Base-by-base conservation (phyloP, 2,113 vertebrate genomes). In the Micronycteris hirsuta region DNA sequence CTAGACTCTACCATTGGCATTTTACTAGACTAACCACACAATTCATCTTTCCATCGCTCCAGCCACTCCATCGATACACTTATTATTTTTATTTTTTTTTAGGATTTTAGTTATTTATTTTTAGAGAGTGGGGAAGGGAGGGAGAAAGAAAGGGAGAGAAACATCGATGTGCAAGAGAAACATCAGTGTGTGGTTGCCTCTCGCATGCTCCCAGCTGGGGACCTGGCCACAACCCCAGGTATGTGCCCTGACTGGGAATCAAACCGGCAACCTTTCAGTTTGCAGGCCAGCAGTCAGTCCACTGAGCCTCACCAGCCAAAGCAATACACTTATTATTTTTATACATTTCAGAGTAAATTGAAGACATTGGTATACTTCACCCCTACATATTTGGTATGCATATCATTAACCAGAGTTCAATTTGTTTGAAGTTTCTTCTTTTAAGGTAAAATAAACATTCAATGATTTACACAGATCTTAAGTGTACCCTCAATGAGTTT, bases 381-480 rank as follows among this genome's bases (percentile, higher is more conserved):
- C 19, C 22, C 14, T 89, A 87, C 80, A 93, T 20, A 92, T 56
- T 80, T 54, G 47, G 45, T 26, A 70, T 83, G 12, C 20, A 17
- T 84, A 54, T 65, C 6, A 84, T 76, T 94, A 93, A 84, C 49
- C 36, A 93, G 31, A 95, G 43, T 80, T 89, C n/a, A 61, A 33
- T 95, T 88, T 93, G 31, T 85, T 89, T 82, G 26, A 43, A 45
- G 26, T 63, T 94, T 90, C 56, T 94, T 85, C 45, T 85, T 65
- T 81, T 81, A 93, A 88, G 28, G 38, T 86, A 26, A 93, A 96
- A 89, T 80, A 83, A 52, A 76, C 31, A 68, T 58, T 89, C 54
- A 91, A 0, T 96, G 65, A 86, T 86, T 36, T 90, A 56, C 14
- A 91, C 31, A 87, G 16, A 87, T 61, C 38, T 80, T 65, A 91